Evolutionary conservation across 2,113 vertebrate genomes (phyloP), one percentile per base, ranked within the genome.

Genomic region (Poeciliopsis prolifica): DNA sequence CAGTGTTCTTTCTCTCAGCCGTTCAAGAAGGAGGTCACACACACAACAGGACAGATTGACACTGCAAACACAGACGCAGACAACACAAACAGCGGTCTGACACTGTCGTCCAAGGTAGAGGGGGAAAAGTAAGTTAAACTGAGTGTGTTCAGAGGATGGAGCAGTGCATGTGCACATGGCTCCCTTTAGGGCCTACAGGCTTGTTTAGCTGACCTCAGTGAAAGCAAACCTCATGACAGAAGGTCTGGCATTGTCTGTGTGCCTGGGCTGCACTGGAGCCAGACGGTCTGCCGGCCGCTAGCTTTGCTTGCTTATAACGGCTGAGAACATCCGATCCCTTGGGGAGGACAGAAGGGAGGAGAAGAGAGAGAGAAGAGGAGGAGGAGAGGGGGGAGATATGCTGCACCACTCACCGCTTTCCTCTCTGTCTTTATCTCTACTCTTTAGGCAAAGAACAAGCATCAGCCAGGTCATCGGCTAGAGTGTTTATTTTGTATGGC

Each of bases 281-380:
- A 95, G 96, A 87, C 94, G 78, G 96, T 96, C 96, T 96, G 95
- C 94, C 92, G 83, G 93, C 95, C 93, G 89, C 86, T 80, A 90
- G 81, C 93, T 95, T 94, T 91, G 94, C 94, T 94, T 66, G 88
- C 94, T 95, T 94, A 91, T 91, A 95, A 96, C 95, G 86, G 95
- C 95, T 94, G 94, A 95, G 95, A 95, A 91, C 94, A 96, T 95
- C 95, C 95, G 94, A 95, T 96, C 94, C 93, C 83, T 84, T 1
- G 94, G 93, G 91, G 93, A 95, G 93, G 94, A 93, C 88, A 15
- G 89, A 91, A 92, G 93, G 78, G 75, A 37, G 28, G 14, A 77
- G 81, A 7, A 71, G 40, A 13, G 89, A 31, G 30, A 31, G 30
- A 31, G 30, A 31, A 31, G 91, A 91, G 33, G 33, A 35, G 10